Evolutionary conservation across 2,888 invertebrate species (phyloP), one percentile per base, ranked within the genome.

Genomic region (Acutogordius australiensis): DNA sequence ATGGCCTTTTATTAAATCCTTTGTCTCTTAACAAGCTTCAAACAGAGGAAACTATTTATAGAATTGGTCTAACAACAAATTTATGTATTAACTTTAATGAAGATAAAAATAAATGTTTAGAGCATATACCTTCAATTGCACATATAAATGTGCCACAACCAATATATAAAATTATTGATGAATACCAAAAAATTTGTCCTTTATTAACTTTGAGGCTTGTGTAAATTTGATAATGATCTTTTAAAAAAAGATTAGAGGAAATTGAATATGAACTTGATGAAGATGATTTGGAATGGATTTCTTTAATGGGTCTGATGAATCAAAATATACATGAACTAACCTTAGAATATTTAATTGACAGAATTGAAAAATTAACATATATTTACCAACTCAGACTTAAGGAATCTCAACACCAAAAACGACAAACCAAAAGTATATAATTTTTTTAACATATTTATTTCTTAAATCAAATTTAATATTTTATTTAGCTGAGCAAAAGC

Each of bases 351-450:
- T 73, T 94, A 1, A 91, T 97, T 87, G 94, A 97, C 72, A 77
- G 91, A 61, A 74, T 97, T 65, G 94, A 97, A 69, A 97, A 97
- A 70, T 91, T 91, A 70, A 90, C 90, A 1, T 86, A 85, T 70
- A 90, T 90, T 70, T 85, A 86, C 72, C 64, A 28, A 51, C 37
- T 28, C n/a, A n/a, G n/a, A n/a, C n/a, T n/a, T n/a, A n/a, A n/a
- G n/a, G n/a, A n/a, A n/a, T n/a, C n/a, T n/a, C n/a, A n/a, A n/a
- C n/a, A n/a, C n/a, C n/a, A n/a, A n/a, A n/a, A n/a, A n/a, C n/a
- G n/a, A n/a, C n/a, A n/a, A n/a, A n/a, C n/a, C n/a, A n/a, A n/a
- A n/a, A n/a, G n/a, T n/a, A 37, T 37, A 37, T 37, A 13, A 37
- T 37, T 37, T 37, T 37, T 37, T n/a, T 37, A 37, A 37, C 44